Conservation (phyloP, 2,888 invertebrate species). For the Leuctra nigra region DNA sequence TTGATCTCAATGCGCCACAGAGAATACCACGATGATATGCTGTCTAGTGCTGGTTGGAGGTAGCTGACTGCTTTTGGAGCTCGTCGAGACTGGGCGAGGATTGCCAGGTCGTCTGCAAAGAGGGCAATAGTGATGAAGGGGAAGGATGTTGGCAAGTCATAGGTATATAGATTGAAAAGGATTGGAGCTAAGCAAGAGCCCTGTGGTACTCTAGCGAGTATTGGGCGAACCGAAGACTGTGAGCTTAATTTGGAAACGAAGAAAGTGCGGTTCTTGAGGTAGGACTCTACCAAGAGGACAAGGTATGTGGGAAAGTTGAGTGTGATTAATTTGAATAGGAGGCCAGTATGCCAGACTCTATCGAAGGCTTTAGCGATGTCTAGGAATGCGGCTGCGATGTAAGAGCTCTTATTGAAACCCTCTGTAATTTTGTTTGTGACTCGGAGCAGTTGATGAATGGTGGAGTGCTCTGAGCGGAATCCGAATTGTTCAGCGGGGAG, state of each 20-base stretch:
- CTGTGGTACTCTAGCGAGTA: slow-evolving; percentile 12
- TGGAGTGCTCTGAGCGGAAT: background rate
- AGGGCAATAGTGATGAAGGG: background rate
- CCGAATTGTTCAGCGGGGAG: background rate
- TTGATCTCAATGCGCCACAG: slow-evolving; percentile 8
- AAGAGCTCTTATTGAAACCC: background rate
- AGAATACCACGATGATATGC: background rate
- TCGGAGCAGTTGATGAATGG: background rate
- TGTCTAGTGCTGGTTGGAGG: slow-evolving; percentile 4
- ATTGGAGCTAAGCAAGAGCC: slow-evolving; percentile 1
- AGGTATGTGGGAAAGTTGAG: slow-evolving; percentile 1
- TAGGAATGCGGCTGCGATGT: background rate
- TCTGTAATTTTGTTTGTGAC: background rate
- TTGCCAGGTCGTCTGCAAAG: slow-evolving; percentile 3
- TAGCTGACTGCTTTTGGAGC: background rate
- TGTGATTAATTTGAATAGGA: background rate
- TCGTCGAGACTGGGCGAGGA: slow-evolving; percentile 1
- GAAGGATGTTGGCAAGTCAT: background rate
- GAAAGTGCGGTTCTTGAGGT: slow-evolving; percentile 2
- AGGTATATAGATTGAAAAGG: background rate
- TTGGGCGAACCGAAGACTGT: background rate
- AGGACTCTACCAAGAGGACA: background rate
- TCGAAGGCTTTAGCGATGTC: background rate
- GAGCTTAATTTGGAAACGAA: background rate
- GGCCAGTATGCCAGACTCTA: background rate